Evolutionary conservation across 92 coral and sea anemone species (phyloP).

Genomic region (Plumapathes pennacea): DNA sequence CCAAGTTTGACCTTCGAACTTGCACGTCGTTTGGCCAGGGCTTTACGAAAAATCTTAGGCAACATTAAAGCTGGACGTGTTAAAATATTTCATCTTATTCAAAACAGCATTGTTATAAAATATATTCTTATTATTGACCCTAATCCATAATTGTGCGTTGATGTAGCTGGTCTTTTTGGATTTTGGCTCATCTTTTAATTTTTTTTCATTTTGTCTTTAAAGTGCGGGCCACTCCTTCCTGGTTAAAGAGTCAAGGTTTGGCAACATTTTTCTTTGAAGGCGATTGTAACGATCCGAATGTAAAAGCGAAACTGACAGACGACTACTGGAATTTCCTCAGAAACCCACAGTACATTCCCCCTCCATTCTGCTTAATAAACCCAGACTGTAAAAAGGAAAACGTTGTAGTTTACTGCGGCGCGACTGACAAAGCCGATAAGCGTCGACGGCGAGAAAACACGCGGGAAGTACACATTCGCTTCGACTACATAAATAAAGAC

Average conservation of each 20-base stretch:
- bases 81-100: neutral
- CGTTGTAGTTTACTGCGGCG: slow-evolving; percentile 61
- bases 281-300: slow-evolving; percentile 73
- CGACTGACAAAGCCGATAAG: slow-evolving; percentile 22
- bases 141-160: neutral
- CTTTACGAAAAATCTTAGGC: too few species aligned
- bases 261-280: slow-evolving; percentile 61
- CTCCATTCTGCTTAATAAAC: slow-evolving; percentile 41
- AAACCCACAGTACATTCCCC: slow-evolving; percentile 27
- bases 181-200: neutral
- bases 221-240: slow-evolving; percentile 56
- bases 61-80: too few species aligned
- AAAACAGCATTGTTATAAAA: neutral
- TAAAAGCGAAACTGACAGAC: slow-evolving; percentile 24
- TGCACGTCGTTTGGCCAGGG: too few species aligned
- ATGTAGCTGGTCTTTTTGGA: neutral
- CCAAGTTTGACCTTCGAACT: too few species aligned
- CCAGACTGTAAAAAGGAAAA: slow-evolving; percentile 20
- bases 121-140: neutral
- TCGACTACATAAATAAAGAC: slow-evolving; percentile 35
- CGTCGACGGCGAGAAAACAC: slow-evolving; percentile 56
- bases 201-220: neutral
- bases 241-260: neutral
- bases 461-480: slow-evolving; percentile 59
- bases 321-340: slow-evolving; percentile 11